These are phyloP conservation scores for Ferdinandea cuprea DNA, from an alignment of 2,888 invertebrate genomes.

Conservation along the genomic window DNA sequence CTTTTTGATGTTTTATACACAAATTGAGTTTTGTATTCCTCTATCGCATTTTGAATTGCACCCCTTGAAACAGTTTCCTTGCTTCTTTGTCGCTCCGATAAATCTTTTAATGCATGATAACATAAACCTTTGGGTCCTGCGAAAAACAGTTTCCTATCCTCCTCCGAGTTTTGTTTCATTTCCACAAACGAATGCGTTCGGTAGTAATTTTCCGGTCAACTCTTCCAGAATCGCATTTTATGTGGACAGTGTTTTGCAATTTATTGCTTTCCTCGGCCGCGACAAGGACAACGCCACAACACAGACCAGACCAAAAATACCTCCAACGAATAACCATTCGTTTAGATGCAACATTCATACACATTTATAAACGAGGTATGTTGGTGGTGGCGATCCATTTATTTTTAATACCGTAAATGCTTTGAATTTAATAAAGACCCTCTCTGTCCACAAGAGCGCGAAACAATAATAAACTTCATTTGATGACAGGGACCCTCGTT, in stretches of 20 bases:
- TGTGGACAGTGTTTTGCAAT: slow-evolving; percentile 35
- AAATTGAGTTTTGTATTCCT: too few species aligned
- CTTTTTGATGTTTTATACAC: too few species aligned
- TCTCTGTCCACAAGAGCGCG: neutral
- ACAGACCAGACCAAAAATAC: neutral
- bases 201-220: slow-evolving; percentile 48
- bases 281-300: neutral
- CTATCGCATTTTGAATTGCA: too few species aligned
- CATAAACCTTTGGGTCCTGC: slow-evolving; percentile 1
- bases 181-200: slow-evolving; percentile 6
- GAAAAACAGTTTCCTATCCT: neutral
- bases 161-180: neutral
- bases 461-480: slow-evolving; percentile 28
- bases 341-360: neutral
- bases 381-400: neutral
- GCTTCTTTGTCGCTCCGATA: slow-evolving; percentile 8
- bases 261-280: slow-evolving; percentile 9
- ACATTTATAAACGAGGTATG: neutral
- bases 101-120: slow-evolving; percentile 26
- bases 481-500: neutral
- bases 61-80: neutral
- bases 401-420: neutral
- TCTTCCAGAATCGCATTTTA: slow-evolving; percentile 26
- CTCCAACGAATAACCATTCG: neutral
- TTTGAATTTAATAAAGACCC: slow-evolving; percentile 27